Conservation (phyloP, 2,113 vertebrate species). For the Herpetotheres cachinnans region DNA sequence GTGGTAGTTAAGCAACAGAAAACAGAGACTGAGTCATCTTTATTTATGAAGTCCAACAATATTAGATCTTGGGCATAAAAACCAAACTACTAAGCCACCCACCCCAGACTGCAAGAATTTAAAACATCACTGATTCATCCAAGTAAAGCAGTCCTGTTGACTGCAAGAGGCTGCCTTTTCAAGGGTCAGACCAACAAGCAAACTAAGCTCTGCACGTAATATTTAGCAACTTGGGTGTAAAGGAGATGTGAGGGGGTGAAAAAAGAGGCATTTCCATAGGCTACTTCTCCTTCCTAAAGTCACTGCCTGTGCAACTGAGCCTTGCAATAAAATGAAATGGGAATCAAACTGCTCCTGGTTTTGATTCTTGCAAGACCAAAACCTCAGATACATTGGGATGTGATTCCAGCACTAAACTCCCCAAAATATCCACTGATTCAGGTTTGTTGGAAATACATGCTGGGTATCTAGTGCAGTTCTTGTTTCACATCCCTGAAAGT, state of each 20-base stretch:
- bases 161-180: not conserved
- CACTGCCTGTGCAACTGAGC: not conserved
- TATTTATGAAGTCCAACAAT: not conserved
- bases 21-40: not conserved
- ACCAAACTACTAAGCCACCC: not conserved
- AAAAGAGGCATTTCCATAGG: not conserved
- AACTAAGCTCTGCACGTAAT: not conserved
- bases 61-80: not conserved
- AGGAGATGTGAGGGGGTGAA: not conserved
- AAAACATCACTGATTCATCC: not conserved
- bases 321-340: not conserved
- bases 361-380: not conserved
- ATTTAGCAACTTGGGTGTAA: not conserved
- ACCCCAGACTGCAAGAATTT: not conserved
- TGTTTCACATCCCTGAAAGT: not conserved
- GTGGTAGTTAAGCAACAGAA: conserved; percentile 12
- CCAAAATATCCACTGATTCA: not conserved
- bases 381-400: not conserved
- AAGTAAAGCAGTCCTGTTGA: not conserved
- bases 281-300: not conserved
- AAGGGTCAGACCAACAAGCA: not conserved
- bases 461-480: not conserved
- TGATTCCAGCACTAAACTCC: not conserved
- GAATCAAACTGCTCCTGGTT: not conserved
- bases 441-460: not conserved